Percentiles rank a stretch among this genome's conserved stretches.
These are phyloP conservation scores for Brachypteracias leptosomus DNA, from an alignment of 2,113 vertebrate genomes.

Conservation along the genomic window DNA sequence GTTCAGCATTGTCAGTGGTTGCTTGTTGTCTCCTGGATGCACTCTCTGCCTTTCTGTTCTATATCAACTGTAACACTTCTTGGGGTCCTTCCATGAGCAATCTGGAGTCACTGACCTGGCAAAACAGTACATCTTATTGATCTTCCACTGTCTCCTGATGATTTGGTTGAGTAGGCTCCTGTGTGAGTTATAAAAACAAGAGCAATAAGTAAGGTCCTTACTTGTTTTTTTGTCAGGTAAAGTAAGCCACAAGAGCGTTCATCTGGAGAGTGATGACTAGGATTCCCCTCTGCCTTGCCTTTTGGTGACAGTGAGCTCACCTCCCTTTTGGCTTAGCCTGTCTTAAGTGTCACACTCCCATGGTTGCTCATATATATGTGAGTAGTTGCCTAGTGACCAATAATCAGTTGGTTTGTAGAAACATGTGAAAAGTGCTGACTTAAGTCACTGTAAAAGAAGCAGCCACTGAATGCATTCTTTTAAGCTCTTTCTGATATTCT, in stretches of 20 bases:
- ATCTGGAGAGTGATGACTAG: background rate
- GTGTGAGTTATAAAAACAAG: background rate
- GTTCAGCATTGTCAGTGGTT: background rate
- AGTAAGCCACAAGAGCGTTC: background rate
- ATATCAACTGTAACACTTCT: background rate
- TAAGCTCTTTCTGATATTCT: background rate
- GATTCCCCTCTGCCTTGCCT: background rate
- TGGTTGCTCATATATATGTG: accelerated
- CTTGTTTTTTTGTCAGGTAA: background rate
- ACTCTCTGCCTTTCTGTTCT: background rate
- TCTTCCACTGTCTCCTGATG: background rate
- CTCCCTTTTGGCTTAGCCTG: background rate
- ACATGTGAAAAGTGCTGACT: background rate
- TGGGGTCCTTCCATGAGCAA: accelerated
- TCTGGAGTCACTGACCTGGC: background rate
- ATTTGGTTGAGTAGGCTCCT: background rate
- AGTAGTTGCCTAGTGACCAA: background rate
- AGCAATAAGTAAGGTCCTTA: background rate
- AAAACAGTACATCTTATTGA: background rate
- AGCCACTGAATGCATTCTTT: background rate
- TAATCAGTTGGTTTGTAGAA: background rate
- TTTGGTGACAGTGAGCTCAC: background rate
- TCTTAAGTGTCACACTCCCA: background rate
- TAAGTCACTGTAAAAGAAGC: background rate
- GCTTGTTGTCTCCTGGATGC: background rate